Base-by-base conservation (phyloP, 2,113 vertebrate genomes). In the Aplodontia rufa region DNA sequence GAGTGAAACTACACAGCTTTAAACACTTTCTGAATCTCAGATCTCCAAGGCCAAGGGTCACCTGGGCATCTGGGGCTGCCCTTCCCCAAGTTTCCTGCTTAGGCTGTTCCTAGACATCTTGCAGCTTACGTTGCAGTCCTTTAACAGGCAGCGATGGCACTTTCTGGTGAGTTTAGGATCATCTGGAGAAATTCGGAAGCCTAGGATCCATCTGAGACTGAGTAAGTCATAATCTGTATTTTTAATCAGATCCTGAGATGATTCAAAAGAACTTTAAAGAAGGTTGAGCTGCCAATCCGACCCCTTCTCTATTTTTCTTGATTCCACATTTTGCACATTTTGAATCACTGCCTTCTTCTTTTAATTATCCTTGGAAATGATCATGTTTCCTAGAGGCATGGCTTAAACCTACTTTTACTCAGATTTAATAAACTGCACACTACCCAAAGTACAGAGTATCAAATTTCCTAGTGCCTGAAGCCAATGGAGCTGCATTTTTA, bases 61-160 rank as follows among this genome's bases (percentile, higher is more conserved):
- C 13, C 19, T 0, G 0, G 60, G 20, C 16, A 30, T 2, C 11
- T 45, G 32, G n/a, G 4, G 1, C 12, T 17, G 1, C 16, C 35
- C 9, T 0, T 3, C 22, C 30, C 74, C 40, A 28, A 16, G 8
- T 14, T 8, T n/a, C 16, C 26, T 64, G 11, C 30, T 35, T 16
- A 40, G 66, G 32, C 6, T 42, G 3, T n/a, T 47, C 28, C 53
- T 30, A 5, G 26, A 3, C 4, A 8, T 20, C 19, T n/a, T 75
- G 10, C 42, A 64, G 22, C 64, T 87, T 13, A 42, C 74, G 81
- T 1, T 5, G 2, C 4, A 60, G 24, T 22, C 40, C n/a, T n/a
- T 60, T 26, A 26, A 19, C 20, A 8, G 20, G 35, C 3, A 78
- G 8, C 32, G 62, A 4, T 9, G 1, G 22, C 17, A 45, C 37